These are phyloP conservation scores for Drosophila putrida DNA, from an alignment of 2,888 invertebrate species.

Conservation along the genomic window DNA sequence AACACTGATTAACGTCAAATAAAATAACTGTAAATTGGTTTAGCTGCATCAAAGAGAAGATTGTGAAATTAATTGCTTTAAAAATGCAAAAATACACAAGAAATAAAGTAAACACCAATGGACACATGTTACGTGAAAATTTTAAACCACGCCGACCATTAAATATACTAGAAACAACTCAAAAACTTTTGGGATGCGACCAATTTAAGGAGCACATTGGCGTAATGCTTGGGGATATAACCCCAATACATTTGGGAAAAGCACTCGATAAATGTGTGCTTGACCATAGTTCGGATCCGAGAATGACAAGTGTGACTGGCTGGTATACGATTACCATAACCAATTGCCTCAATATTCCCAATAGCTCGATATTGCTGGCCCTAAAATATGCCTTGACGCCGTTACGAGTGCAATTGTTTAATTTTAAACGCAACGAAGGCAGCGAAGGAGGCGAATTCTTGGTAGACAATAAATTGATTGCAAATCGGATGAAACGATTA, in stretches of 20 bases:
- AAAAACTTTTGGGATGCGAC: background rate
- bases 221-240: slow-evolving; percentile 17
- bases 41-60: background rate
- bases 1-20: slow-evolving; percentile 10
- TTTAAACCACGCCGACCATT: background rate
- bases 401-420: slow-evolving; percentile 23
- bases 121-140: background rate
- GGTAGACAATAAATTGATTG: slow-evolving; percentile 45
- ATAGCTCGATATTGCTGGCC: slow-evolving; percentile 34
- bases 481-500: slow-evolving; percentile 48
- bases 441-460: slow-evolving; percentile 19
- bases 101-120: background rate
- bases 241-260: slow-evolving; percentile 11
- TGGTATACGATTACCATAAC: slow-evolving; percentile 48
- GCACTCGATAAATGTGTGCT: slow-evolving; percentile 30
- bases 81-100: slow-evolving; percentile 9
- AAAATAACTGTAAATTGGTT: slow-evolving; percentile 16
- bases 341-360: slow-evolving; percentile 24
- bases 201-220: slow-evolving; percentile 11
- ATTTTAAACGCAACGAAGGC: slow-evolving; percentile 33
- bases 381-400: slow-evolving; percentile 41
- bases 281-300: background rate
- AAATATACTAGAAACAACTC: slow-evolving; percentile 6
- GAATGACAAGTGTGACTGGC: slow-evolving; percentile 31
- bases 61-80: background rate